phyloP scores from a whole-genome alignment of 2,888 invertebrate genomes.

The Acrobasis suavella region DNA sequence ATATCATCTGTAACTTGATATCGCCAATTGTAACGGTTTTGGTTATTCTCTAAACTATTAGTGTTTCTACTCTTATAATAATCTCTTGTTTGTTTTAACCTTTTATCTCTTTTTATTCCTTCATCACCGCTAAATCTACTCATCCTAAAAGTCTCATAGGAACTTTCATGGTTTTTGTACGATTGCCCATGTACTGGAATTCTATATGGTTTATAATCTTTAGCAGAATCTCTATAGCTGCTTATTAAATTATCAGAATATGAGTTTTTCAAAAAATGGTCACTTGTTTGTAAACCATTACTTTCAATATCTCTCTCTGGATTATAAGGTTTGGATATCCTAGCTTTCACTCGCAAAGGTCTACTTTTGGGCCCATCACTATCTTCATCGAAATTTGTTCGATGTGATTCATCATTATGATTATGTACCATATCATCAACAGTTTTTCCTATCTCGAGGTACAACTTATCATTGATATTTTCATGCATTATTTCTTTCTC shows the following conservation, averaged over 20 bases:
- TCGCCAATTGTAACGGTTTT: slow-evolving; percentile 30
- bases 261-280: neutral
- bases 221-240: neutral
- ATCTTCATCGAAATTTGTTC: neutral
- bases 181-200: neutral
- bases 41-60: slow-evolving; percentile 29
- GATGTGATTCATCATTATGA: slow-evolving; percentile 2
- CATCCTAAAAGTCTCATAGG: slow-evolving; percentile 1
- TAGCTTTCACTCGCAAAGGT: slow-evolving; percentile 1
- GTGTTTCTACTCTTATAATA: slow-evolving; percentile 28
- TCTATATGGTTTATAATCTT: neutral
- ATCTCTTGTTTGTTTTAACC: neutral
- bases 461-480: neutral
- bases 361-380: neutral
- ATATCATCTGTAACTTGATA: slow-evolving; percentile 20
- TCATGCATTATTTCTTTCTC: neutral
- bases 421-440: slow-evolving; percentile 6
- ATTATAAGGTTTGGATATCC: neutral
- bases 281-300: neutral
- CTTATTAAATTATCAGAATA: neutral
- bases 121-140: neutral
- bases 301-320: neutral
- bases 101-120: neutral
- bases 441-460: neutral
- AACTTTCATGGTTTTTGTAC: slow-evolving; percentile 6